Evolutionary conservation across 2,797 vertebrate species (phyloP).

Genomic region (Xiphorhynchus erythropygius): DNA sequence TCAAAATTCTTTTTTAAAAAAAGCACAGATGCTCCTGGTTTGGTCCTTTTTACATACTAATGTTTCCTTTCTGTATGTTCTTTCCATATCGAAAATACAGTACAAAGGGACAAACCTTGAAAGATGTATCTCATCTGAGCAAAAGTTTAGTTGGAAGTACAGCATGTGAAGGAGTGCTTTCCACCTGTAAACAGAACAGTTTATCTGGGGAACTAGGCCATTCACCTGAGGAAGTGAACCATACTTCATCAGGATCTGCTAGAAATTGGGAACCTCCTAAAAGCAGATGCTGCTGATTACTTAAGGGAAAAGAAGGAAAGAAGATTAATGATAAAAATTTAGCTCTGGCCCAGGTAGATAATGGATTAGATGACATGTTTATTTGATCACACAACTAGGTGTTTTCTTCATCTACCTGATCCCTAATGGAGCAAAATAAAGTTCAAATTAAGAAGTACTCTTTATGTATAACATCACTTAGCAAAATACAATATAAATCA

Average conservation of each 20-base stretch:
- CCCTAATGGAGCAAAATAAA: slow-evolving; percentile 28
- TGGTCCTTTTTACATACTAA: background rate
- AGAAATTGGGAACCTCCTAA: background rate
- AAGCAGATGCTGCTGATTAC: background rate
- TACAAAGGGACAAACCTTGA: background rate
- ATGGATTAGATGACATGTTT: background rate
- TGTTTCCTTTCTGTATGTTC: background rate
- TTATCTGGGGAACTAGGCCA: background rate
- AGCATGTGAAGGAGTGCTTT: background rate
- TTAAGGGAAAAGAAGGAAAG: background rate
- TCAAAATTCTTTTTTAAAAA: background rate
- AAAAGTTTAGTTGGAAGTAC: background rate
- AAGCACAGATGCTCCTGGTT: background rate
- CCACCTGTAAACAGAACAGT: background rate
- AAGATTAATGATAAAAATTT: slow-evolving; percentile 1
- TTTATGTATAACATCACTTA: background rate
- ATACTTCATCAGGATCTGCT: background rate
- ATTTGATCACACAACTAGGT: slow-evolving; percentile 42
- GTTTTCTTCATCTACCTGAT: slow-evolving; percentile 18
- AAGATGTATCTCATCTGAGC: background rate
- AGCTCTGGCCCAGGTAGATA: slow-evolving; percentile 17
- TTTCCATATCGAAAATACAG: background rate
- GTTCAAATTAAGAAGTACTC: background rate
- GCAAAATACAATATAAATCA: background rate
- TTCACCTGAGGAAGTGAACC: background rate